Evolutionary conservation across 2,113 vertebrate species (phyloP).

Genomic region (Campylomormyrus tamandua): DNA sequence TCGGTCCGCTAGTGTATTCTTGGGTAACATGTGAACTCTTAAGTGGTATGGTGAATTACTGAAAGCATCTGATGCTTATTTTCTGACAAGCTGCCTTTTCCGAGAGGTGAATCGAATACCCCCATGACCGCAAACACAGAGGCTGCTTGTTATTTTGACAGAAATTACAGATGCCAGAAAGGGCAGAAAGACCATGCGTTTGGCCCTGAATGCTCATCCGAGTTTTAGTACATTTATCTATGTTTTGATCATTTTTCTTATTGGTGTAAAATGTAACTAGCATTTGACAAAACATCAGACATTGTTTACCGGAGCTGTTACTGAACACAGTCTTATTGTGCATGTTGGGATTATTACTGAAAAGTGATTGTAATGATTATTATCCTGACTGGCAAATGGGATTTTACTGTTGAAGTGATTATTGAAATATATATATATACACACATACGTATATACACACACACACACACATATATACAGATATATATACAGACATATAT

Average conservation of each 20-base stretch:
- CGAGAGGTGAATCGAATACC: neutral
- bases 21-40: neutral
- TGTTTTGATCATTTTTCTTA: neutral
- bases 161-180: neutral
- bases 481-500: no score
- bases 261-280: neutral
- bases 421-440: neutral
- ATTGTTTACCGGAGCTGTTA: neutral
- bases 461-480: no score
- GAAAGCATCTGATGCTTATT: neutral
- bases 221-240: neutral
- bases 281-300: neutral
- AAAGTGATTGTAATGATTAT: neutral
- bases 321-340: neutral
- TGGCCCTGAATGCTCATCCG: neutral
- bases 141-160: neutral
- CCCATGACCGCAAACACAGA: neutral
- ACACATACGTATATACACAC: neutral
- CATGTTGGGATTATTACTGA: neutral
- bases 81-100: neutral
- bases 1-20: neutral
- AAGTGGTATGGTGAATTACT: neutral
- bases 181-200: neutral
- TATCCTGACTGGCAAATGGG: neutral
- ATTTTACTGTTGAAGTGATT: neutral